Percentiles rank a stretch among this genome's conserved stretches.
These are phyloP conservation scores for Aviceda subcristata DNA, from an alignment of 2,113 vertebrate species.

Conservation along the genomic window DNA sequence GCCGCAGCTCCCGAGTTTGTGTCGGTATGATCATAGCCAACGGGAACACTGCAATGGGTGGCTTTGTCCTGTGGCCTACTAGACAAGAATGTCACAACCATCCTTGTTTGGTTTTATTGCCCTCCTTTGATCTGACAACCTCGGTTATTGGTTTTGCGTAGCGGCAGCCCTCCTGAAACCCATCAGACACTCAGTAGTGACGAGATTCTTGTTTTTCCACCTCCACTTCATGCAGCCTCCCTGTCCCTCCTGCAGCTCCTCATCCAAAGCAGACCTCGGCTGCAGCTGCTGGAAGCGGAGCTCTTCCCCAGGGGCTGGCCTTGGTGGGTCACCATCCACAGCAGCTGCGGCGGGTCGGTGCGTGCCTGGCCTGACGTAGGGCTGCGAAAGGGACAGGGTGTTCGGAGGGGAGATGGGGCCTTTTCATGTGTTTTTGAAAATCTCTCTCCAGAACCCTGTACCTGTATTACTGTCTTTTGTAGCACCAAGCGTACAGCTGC, in stretches of 20 bases:
- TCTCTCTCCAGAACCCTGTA: neutral
- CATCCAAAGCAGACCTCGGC: neutral
- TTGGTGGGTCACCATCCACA: neutral
- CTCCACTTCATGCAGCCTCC: neutral
- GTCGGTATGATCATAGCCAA: neutral
- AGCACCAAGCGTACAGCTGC: neutral
- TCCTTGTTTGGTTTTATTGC: neutral
- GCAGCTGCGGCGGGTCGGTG: neutral
- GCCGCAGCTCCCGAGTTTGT: neutral
- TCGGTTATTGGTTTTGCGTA: neutral
- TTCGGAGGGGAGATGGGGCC: neutral
- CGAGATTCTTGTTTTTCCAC: neutral
- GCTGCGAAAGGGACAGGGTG: neutral
- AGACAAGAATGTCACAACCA: neutral
- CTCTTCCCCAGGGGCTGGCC: neutral
- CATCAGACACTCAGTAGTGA: neutral
- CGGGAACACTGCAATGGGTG: neutral
- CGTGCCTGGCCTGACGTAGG: accelerated
- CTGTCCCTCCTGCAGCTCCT: neutral
- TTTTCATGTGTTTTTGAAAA: neutral
- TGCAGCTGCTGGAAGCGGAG: neutral
- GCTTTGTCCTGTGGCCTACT: neutral
- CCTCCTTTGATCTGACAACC: neutral
- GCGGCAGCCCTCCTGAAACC: neutral
- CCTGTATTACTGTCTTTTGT: neutral